Evolutionary conservation across 2,797 vertebrate genomes (phyloP).

Genomic region (Mallotus villosus): DNA sequence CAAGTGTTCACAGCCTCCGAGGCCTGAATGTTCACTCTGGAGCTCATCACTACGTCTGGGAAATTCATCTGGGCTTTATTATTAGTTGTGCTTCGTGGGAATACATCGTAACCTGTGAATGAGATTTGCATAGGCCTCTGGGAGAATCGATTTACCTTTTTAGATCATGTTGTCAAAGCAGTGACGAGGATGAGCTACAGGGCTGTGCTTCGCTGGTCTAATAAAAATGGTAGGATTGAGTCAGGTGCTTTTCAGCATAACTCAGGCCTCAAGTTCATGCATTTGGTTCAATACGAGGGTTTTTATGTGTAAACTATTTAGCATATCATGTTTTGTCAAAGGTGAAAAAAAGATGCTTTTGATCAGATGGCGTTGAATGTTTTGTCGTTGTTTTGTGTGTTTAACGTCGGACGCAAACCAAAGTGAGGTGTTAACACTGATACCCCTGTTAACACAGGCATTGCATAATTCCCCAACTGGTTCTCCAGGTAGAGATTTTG

Average conservation of each 20-base stretch:
- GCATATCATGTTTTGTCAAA: slow-evolving; percentile 54
- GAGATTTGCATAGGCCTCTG: slow-evolving; percentile 59
- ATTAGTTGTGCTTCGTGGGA: slow-evolving; percentile 67
- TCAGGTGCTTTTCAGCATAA: slow-evolving; percentile 65
- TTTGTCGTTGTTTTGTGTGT: slow-evolving; percentile 23
- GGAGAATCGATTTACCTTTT: slow-evolving; percentile 73
- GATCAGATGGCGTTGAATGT: slow-evolving; percentile 30
- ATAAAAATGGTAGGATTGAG: slow-evolving; percentile 48
- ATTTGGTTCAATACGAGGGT: slow-evolving; percentile 5
- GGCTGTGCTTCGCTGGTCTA: slow-evolving; percentile 26
- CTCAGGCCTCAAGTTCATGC: slow-evolving; percentile 58
- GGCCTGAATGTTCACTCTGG: slow-evolving; percentile 49
- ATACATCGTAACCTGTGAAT: slow-evolving; percentile 68
- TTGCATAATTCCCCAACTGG: slow-evolving; percentile 46
- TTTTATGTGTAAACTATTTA: background rate
- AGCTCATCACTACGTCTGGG: slow-evolving; percentile 66
- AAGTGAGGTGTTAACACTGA: slow-evolving; percentile 36
- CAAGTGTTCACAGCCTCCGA: slow-evolving; percentile 67
- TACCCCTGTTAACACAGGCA: background rate
- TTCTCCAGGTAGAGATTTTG: slow-evolving; percentile 36
- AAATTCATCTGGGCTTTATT: slow-evolving; percentile 71
- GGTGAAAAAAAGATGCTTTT: slow-evolving; percentile 31
- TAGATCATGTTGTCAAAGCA: slow-evolving; percentile 66
- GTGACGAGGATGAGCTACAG: slow-evolving; percentile 62
- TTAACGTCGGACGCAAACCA: slow-evolving; percentile 45